These are phyloP conservation scores for Danionella dracula DNA, from an alignment of 2,797 vertebrate genomes.

Conservation along the genomic window DNA sequence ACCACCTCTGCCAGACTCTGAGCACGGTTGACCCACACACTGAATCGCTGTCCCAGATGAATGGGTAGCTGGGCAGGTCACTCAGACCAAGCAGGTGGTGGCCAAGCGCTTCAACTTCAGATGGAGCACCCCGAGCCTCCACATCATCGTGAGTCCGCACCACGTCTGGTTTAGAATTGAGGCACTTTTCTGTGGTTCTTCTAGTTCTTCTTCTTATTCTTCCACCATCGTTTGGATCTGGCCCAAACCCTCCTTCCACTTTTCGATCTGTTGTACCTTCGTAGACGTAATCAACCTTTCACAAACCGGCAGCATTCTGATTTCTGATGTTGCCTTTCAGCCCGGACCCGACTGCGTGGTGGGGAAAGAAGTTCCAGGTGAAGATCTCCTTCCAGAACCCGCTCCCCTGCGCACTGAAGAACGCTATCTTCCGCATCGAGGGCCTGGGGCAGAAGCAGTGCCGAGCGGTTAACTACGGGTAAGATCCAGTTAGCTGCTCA, in stretches of 20 bases:
- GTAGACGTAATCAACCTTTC: no score
- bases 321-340: constrained; percentile 44
- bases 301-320: no score
- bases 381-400: constrained; percentile 87
- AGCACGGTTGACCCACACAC: no score
- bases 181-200: no score
- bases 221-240: no score
- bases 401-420: constrained; percentile 69
- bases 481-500: constrained; percentile 27
- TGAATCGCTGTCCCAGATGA: no score
- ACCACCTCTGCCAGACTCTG: no score
- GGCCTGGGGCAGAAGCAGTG: constrained; percentile 80
- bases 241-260: no score
- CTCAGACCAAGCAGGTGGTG: constrained; percentile 70
- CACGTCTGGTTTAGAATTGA: no score
- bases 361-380: constrained; percentile 72
- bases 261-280: no score
- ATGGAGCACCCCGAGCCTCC: constrained; percentile 78
- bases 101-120: constrained; percentile 83
- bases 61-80: constrained; percentile 67
- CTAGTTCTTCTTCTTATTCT: no score
- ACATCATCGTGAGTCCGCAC: constrained; percentile 63
- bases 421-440: constrained; percentile 77
- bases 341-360: constrained; percentile 65
- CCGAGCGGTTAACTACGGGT: constrained; percentile 78